Base-by-base conservation (phyloP, 2,797 vertebrate genomes). In the Eulemur albifrons region DNA sequence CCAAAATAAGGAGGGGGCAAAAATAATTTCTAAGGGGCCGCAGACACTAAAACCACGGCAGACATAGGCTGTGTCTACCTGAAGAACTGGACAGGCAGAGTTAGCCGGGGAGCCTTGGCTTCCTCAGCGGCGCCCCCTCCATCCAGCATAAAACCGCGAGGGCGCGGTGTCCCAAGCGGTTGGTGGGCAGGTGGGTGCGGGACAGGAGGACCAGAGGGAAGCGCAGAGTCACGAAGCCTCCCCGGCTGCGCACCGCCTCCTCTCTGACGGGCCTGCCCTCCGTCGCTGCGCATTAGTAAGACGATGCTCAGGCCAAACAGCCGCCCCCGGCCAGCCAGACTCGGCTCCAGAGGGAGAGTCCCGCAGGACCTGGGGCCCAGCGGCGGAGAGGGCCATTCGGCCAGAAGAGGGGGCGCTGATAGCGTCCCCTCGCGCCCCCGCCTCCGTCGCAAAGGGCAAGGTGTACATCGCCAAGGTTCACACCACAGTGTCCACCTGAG, bases 221-320 rank as follows among this genome's bases (percentile, higher is more conserved):
- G n/a, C 52, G 4, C 48, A 82, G 69, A 92, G 65, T 90, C 84
- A 81, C 65, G 85, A 93, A 95, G 63, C 77, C 92, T 43, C 85
- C 93, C 43, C 72, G 21, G 48, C 52, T 18, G 75, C 63, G 43
- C 35, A 69, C 92, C 70, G 73, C 94, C 92, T 83, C 85, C 61
- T 40, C 80, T 8, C 50, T 1, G n/a, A 81, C 65, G 4, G 80
- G 54, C 52, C 83, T 79, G 32, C 59, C 45, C 80, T 61, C 48
- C 0, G 10, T 32, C 1, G 18, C 40, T 54, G 91, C 0, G n/a
- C 92, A 86, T 93, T 76, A 72, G 54, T 65, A 87, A 94, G 1
- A 50, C 7, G 1, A 9, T 1, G 21, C 65, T 84, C 20, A n/a
- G 15, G 65, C 76, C 90, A 77, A 81, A 69, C n/a, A 48, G 61